These are phyloP conservation scores for Callorhinus ursinus DNA, from an alignment of 2,113 vertebrate genomes.

Conservation along the genomic window DNA sequence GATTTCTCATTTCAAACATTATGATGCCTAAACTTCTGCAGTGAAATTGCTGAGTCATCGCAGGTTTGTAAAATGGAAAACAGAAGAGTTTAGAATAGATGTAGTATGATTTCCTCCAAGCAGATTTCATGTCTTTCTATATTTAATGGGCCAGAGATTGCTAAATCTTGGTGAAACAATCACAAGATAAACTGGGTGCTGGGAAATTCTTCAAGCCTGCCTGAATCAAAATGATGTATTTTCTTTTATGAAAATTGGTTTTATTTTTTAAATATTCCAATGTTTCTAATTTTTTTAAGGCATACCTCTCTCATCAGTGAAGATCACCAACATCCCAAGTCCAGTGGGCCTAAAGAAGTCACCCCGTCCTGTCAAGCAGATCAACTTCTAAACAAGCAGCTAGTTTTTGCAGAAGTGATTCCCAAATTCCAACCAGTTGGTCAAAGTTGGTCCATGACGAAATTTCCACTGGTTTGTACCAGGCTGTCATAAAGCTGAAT, in stretches of 20 bases:
- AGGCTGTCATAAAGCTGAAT: neutral
- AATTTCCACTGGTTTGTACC: neutral
- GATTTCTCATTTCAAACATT: neutral
- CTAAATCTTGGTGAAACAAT: conserved; percentile 6
- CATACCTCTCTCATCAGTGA: neutral
- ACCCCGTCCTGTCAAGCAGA: neutral
- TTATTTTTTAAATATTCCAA: neutral
- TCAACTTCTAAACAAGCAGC: neutral
- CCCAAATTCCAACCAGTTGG: neutral
- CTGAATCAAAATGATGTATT: neutral
- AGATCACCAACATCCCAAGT: neutral
- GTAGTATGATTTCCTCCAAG: neutral
- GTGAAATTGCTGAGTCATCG: neutral
- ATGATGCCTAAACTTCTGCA: neutral
- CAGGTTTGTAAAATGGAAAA: neutral
- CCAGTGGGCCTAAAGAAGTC: neutral
- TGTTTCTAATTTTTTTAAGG: neutral
- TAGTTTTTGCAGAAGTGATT: neutral
- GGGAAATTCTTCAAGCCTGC: neutral
- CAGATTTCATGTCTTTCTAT: neutral
- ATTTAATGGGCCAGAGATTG: neutral
- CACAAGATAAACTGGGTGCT: neutral
- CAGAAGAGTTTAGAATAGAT: neutral
- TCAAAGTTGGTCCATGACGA: neutral
- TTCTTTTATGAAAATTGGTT: neutral